Base-by-base conservation (phyloP, 92 coral and sea anemone species). In the Montipora capitata region DNA sequence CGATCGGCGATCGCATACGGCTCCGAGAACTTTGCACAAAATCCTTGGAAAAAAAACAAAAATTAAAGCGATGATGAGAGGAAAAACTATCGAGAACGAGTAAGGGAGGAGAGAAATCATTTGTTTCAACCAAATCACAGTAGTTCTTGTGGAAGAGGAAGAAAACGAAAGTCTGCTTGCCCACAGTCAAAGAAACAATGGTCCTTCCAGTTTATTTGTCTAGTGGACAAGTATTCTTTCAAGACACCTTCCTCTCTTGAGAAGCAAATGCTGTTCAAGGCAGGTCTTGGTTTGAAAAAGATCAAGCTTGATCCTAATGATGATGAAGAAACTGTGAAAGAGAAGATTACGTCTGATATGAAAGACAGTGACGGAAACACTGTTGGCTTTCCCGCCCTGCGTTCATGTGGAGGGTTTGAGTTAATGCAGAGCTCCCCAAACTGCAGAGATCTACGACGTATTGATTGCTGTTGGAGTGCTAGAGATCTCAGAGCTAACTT, bases 281-380 rank as follows among this genome's bases (percentile, higher is more conserved):
- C 92, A 15, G 94, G 94, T 1, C 78, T 89, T 70, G 95, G 94
- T 9, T 17, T 83, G 71, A 92, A 89, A 74, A 94, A 92, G 66
- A 94, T 94, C 70, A 86, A 89, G 81, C 72, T 92, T 3, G 88
- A 89, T 49, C 66, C 59, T 44, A 85, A 94, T 9, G 95, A 94
- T 72, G 76, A 89, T 49, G 94, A 94, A 87, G 70, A 83, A 41
- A 83, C 77, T 1, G 93, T 92, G 59, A 85, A 61, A 27, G 74
- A 81, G 3, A 91, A 91, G 74, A 61, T 91, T 7, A 71, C 70
- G 6, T 45, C 52, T 5, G 52, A 45, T 45, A 45, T 8, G 6
- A 5, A 5, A 8, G 52, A 45, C 52, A 45, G 52, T 0, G 9
- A 68, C 62, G 59, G 44, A 8, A 8, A 45, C 5, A 5, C 88